A percentile compares a stretch with the other conserved stretches of the same genome.
These are phyloP conservation scores for Theocolax elegans DNA, from an alignment of 1,140 invertebrate genomes.

Conservation along the genomic window DNA sequence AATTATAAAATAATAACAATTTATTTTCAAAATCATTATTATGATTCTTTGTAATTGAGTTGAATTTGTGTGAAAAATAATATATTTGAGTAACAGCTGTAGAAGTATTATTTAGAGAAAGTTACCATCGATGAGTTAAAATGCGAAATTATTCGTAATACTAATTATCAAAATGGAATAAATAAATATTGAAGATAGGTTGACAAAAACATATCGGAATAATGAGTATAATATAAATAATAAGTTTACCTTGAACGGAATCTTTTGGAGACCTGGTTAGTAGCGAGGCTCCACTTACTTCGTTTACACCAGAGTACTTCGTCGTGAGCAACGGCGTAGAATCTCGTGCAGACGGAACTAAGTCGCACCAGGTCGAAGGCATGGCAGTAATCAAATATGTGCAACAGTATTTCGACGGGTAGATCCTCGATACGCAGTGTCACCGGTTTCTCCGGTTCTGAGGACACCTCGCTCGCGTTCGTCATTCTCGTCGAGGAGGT, in stretches of 20 bases:
- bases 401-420: conserved; percentile 59
- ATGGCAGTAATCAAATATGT: conserved; percentile 63
- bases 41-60: too few species aligned
- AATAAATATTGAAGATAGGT: too few species aligned
- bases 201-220: too few species aligned
- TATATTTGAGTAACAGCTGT: too few species aligned
- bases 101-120: too few species aligned
- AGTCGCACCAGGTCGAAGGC: conserved; percentile 59
- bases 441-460: neutral
- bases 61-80: too few species aligned
- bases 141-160: too few species aligned
- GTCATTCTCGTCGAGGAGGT: too few species aligned
- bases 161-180: too few species aligned
- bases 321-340: conserved; percentile 51
- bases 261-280: conserved; percentile 57
- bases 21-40: too few species aligned
- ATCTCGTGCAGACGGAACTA: conserved; percentile 59
- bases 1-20: too few species aligned
- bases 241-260: conserved; percentile 59
- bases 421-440: conserved; percentile 46
- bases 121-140: too few species aligned
- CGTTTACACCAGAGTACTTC: conserved; percentile 57
- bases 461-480: neutral
- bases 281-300: conserved; percentile 54
- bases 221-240: conserved; percentile 3